These are phyloP conservation scores for Hippopotamyrus pictus DNA, from an alignment of 2,797 vertebrate species.

Conservation along the genomic window DNA sequence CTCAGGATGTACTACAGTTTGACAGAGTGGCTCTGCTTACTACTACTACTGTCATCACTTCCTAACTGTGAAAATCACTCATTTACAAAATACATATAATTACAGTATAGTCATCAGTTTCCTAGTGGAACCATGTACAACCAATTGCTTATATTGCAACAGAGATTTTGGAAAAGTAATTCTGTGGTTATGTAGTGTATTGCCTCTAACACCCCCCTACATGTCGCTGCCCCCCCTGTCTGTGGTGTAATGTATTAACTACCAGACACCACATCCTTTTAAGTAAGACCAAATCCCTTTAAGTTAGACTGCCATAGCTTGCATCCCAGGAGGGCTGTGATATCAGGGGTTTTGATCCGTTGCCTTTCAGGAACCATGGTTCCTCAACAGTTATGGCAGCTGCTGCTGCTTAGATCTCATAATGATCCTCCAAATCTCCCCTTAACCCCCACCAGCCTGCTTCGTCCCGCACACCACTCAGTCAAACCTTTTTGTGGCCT, in stretches of 20 bases:
- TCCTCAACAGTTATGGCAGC: slow-evolving; percentile 16
- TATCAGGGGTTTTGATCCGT: slow-evolving; percentile 29
- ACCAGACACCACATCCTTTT: slow-evolving; percentile 21
- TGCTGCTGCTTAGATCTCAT: slow-evolving; percentile 25
- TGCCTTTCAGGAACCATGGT: background rate
- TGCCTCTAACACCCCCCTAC: slow-evolving; percentile 22
- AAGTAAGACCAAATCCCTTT: slow-evolving; percentile 25
- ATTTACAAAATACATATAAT: background rate
- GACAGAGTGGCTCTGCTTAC: background rate
- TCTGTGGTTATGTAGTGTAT: background rate
- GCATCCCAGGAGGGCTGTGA: slow-evolving; percentile 27
- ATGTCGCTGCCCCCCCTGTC: slow-evolving; percentile 1
- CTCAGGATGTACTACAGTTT: background rate
- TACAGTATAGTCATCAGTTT: background rate
- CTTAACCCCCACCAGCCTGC: background rate
- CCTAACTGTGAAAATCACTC: background rate
- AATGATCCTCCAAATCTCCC: slow-evolving; percentile 13
- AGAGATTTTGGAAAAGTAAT: background rate
- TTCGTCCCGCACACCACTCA: background rate
- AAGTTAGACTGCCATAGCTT: background rate
- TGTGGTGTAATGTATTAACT: slow-evolving; percentile 8
- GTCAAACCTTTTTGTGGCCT: background rate
- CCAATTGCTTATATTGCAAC: background rate
- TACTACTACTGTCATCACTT: background rate
- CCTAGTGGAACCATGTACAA: background rate